phyloP scores from a whole-genome alignment of 2,797 vertebrate genomes.

The Sylvilagus floridanus region DNA sequence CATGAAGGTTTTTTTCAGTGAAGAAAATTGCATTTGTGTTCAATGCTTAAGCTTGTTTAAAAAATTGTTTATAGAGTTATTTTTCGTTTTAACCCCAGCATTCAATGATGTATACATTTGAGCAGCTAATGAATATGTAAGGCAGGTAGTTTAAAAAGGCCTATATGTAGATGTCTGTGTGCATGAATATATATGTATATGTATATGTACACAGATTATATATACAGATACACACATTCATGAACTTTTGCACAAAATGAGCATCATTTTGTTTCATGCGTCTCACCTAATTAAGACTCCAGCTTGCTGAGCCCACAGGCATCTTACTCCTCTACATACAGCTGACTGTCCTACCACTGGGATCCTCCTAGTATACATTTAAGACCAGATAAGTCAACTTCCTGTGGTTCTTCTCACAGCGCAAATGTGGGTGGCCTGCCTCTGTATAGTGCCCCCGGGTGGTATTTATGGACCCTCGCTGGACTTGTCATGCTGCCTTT shows the following conservation, averaged over 20 bases:
- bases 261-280: not conserved
- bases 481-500: not conserved
- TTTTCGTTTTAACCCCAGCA: not conserved
- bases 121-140: not conserved
- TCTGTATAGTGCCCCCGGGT: not conserved
- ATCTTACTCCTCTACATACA: not conserved
- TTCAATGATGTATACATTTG: not conserved
- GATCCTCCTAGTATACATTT: not conserved
- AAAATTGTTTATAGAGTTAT: not conserved
- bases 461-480: not conserved
- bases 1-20: not conserved
- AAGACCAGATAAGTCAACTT: no score
- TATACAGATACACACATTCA: not conserved
- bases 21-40: not conserved
- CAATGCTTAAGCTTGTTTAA: not conserved
- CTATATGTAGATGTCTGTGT: not conserved
- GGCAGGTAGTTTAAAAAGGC: not conserved
- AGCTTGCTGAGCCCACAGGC: not conserved
- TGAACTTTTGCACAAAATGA: not conserved
- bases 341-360: not conserved
- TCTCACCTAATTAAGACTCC: not conserved
- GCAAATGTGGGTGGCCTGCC: slow-evolving; percentile 16
- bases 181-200: not conserved
- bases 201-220: not conserved
- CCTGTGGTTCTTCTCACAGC: not conserved